phyloP scores from a whole-genome alignment of 2,888 invertebrate species.

The Harpagoxenus sublaevis region DNA sequence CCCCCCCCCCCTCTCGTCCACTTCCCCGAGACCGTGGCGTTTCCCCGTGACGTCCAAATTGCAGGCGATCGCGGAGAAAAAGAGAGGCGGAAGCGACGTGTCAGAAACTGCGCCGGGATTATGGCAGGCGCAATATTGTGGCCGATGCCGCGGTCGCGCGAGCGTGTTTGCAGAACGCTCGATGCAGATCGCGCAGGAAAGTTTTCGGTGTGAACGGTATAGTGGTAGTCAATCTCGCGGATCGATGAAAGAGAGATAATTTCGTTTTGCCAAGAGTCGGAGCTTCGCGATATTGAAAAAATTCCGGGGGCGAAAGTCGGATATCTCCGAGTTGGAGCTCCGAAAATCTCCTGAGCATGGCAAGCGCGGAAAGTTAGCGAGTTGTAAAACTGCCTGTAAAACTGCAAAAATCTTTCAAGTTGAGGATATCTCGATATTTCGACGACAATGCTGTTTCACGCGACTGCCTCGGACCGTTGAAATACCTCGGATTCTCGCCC shows the following conservation, averaged over 20 bases:
- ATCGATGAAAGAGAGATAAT: slow-evolving; percentile 30
- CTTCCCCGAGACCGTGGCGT: slow-evolving; percentile 23
- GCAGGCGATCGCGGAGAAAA: slow-evolving; percentile 68
- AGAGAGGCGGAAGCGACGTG: slow-evolving; percentile 55
- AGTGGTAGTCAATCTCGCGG: slow-evolving; percentile 23
- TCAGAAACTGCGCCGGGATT: slow-evolving; percentile 46
- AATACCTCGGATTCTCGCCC: not conserved
- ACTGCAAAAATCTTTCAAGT: not conserved
- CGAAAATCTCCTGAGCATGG: slow-evolving; percentile 6
- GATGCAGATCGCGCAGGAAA: slow-evolving; percentile 45
- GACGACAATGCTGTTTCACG: not conserved
- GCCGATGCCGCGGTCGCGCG: slow-evolving; percentile 25
- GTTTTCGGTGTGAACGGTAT: slow-evolving; percentile 23
- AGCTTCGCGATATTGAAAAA: slow-evolving; percentile 30
- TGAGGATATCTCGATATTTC: not conserved
- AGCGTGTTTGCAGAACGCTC: slow-evolving; percentile 20
- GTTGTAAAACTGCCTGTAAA: slow-evolving; percentile 3
- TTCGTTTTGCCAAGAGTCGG: not conserved
- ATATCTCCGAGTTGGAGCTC: not conserved
- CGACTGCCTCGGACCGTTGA: not conserved
- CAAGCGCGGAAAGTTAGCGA: slow-evolving; percentile 8
- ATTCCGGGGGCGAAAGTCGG: slow-evolving; percentile 20
- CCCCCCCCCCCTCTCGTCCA: not conserved
- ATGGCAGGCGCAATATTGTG: slow-evolving; percentile 50
- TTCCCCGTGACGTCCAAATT: slow-evolving; percentile 68